Base-by-base conservation (phyloP, 53 echinoderm and acorn worm genomes). In the Pentamera pediparva region DNA sequence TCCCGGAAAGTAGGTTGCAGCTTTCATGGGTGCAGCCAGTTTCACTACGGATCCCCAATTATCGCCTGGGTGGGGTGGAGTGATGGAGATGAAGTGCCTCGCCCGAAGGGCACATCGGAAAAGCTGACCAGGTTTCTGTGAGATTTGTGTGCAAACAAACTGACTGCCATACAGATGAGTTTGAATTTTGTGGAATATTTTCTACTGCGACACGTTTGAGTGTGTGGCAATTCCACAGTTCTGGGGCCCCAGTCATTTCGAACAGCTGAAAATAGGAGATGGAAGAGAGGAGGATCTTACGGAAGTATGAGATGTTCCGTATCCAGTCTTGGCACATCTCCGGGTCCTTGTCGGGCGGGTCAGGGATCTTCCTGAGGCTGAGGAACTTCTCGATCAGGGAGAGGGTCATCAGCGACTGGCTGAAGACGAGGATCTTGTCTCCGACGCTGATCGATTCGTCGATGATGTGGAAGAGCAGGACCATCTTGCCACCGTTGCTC, bases 321-420 rank as follows among this genome's bases (percentile, higher is more conserved):
- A 81, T 80, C 91, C 98, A 98, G 36, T 89, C 75, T 33, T 59
- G 59, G 22, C 85, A 86, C 81, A 89, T 86, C 62, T 92, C 84
- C 3, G 82, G 76, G 3, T 86, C 80, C 8, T 91, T 88, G 35
- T 98, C 62, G 0, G 89, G 79, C 4, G 91, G 91, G 34, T 61
- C 50, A 13, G 91, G 91, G 19, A 98, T 85, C 51, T 58, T 71
- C 11, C 81, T 61, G 75, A 88, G 57, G 33, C 80, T 69, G 12
- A 98, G 78, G 71, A 91, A 98, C 78, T 98, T 91, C 81, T 98
- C 98, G 19, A 98, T 88, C n/a, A 91, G 73, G 12, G 91, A 79
- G 39, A 98, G 79, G 4, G 91, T 91, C 69, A 88, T 88, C 15
- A 98, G 85, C 33, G 91, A 91, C 74, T 98, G 98, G 75, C 98